Evolutionary conservation across 1,140 invertebrate species (phyloP).

Genomic region (Heliconius eleuchia): DNA sequence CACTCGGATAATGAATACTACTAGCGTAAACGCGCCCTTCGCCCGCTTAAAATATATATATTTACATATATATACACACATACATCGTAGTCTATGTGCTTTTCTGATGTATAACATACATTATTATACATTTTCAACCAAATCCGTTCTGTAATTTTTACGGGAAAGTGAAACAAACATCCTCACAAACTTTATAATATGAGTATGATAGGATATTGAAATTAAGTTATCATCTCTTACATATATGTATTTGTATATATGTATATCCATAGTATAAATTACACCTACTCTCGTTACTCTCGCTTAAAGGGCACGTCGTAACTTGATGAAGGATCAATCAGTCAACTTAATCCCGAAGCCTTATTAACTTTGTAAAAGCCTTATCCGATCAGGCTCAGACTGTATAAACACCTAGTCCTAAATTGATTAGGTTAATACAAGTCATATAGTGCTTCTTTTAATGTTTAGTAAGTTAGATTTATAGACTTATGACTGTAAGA

Average conservation of each 20-base stretch:
- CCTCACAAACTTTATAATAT: too few relatives aligned
- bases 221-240: neutral
- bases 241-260: neutral
- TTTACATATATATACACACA: too few relatives aligned
- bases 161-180: too few relatives aligned
- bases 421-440: neutral
- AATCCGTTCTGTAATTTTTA: too few relatives aligned
- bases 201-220: neutral
- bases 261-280: neutral
- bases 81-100: too few relatives aligned
- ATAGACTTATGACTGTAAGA: neutral
- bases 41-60: too few relatives aligned
- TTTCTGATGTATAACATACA: too few relatives aligned
- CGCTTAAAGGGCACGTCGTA: conserved; percentile 8
- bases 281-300: neutral
- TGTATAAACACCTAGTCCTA: neutral
- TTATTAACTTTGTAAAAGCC: neutral
- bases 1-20: too few relatives aligned
- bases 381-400: neutral
- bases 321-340: conserved; percentile 19
- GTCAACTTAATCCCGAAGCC: neutral
- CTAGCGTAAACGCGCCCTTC: too few relatives aligned
- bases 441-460: neutral
- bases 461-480: neutral
- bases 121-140: too few relatives aligned